phyloP scores from a whole-genome alignment of 2,113 vertebrate species.

The Gambusia holbrooki region DNA sequence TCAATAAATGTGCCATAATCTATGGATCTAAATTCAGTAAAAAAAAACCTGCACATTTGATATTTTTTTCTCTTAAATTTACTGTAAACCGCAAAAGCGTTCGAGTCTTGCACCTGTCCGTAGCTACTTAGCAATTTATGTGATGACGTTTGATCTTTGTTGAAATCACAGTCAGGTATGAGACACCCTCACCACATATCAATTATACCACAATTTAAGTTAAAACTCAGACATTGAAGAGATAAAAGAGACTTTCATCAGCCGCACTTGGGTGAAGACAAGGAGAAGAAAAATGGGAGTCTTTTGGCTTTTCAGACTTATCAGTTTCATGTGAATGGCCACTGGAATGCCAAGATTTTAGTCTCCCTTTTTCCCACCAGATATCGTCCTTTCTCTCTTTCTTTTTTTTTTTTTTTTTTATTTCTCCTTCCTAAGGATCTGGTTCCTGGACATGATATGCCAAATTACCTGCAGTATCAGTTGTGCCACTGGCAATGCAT shows the following conservation, averaged over 20 bases:
- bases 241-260: slow-evolving; percentile 76
- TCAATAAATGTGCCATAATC: background rate
- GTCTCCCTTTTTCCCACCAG: slow-evolving; percentile 85
- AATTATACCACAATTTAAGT: slow-evolving; percentile 66
- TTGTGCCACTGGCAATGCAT: slow-evolving; percentile 76
- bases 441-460: slow-evolving; percentile 83
- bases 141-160: slow-evolving; percentile 47
- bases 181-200: slow-evolving; percentile 58
- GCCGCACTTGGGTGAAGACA: slow-evolving; percentile 54
- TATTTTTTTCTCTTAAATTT: slow-evolving; percentile 6
- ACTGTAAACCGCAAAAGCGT: slow-evolving; percentile 18
- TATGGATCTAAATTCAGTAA: background rate
- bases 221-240: slow-evolving; percentile 58
- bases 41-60: background rate
- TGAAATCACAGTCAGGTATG: slow-evolving; percentile 32
- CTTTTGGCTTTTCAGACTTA: slow-evolving; percentile 77
- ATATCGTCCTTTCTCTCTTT: slow-evolving; percentile 58
- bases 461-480: slow-evolving; percentile 83
- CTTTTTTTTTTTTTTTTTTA: slow-evolving; percentile 58
- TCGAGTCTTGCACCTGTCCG: slow-evolving; percentile 37
- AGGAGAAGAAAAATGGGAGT: slow-evolving; percentile 67
- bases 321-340: slow-evolving; percentile 81
- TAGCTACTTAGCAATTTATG: slow-evolving; percentile 26
- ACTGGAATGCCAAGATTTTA: slow-evolving; percentile 79
- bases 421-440: slow-evolving; percentile 80